Evolutionary conservation across 2,113 vertebrate genomes (phyloP).

Genomic region (Caranx melampygus): DNA sequence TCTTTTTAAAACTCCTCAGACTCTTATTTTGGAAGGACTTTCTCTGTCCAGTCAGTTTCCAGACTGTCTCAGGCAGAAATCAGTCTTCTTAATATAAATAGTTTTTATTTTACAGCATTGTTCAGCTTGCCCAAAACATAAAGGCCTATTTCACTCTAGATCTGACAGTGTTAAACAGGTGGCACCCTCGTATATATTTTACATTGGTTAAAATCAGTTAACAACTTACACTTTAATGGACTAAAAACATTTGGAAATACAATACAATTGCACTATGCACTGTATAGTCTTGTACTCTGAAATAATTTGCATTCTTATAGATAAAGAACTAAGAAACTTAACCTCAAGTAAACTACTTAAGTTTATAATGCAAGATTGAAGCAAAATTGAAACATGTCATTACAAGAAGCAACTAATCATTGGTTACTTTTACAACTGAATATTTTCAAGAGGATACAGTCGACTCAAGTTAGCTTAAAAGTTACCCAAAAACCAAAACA

Average conservation of each 20-base stretch:
- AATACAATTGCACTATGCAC: slow-evolving; percentile 80
- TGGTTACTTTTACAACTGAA: slow-evolving; percentile 80
- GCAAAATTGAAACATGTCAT: slow-evolving; percentile 80
- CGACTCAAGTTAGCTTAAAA: slow-evolving; percentile 78
- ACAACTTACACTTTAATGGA: slow-evolving; percentile 81
- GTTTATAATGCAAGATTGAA: slow-evolving; percentile 82
- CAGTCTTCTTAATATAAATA: slow-evolving; percentile 82
- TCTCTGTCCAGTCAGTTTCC: neutral
- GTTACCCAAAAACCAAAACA: slow-evolving; percentile 79
- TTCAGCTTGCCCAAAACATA: slow-evolving; percentile 81
- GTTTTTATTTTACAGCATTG: slow-evolving; percentile 84
- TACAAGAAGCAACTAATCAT: slow-evolving; percentile 86
- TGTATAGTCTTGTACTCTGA: slow-evolving; percentile 82
- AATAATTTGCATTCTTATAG: slow-evolving; percentile 85
- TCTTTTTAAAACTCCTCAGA: neutral
- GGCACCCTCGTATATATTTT: slow-evolving; percentile 70
- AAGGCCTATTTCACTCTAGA: slow-evolving; percentile 74
- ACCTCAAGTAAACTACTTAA: slow-evolving; percentile 84
- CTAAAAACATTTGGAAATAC: slow-evolving; percentile 82
- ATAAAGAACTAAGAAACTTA: slow-evolving; percentile 85
- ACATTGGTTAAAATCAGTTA: slow-evolving; percentile 74
- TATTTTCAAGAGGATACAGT: slow-evolving; percentile 77
- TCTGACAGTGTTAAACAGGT: slow-evolving; percentile 77
- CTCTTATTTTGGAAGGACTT: neutral
- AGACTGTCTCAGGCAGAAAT: slow-evolving; percentile 52